phyloP scores from a whole-genome alignment of 1,140 invertebrate genomes.

The Drosophila murphyi region DNA sequence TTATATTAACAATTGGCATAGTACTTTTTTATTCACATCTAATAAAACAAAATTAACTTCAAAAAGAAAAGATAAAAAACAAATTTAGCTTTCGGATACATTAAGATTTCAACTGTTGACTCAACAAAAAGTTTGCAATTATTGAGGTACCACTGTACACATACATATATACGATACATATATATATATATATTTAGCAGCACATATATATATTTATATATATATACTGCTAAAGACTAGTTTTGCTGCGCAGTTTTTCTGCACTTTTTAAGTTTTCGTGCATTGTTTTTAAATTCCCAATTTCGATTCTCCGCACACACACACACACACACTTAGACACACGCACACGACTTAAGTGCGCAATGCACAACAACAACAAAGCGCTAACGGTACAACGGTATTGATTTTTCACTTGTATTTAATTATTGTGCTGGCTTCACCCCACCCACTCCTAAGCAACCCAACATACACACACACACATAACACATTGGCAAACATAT shows the following conservation, averaged over 20 bases:
- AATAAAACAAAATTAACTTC: too few species aligned
- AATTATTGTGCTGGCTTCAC: constrained; percentile 42
- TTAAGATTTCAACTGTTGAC: too few species aligned
- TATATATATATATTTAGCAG: neutral
- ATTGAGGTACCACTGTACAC: too few species aligned
- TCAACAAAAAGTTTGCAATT: too few species aligned
- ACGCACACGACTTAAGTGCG: constrained; percentile 26
- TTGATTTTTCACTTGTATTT: constrained; percentile 59
- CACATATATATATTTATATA: constrained; percentile 1
- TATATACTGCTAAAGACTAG: constrained; percentile 8
- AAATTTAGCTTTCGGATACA: too few species aligned
- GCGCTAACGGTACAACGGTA: constrained; percentile 50
- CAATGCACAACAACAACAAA: constrained; percentile 50
- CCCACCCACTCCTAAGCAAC: neutral
- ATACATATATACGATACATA: too few species aligned
- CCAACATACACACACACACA: neutral
- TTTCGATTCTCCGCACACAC: constrained; percentile 2
- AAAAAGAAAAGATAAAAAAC: too few species aligned
- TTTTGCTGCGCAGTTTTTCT: neutral
- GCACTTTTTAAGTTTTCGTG: neutral
- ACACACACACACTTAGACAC: constrained; percentile 3
- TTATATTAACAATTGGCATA: too few species aligned
- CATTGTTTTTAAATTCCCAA: neutral
- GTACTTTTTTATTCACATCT: too few species aligned
- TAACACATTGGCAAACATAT: constrained; percentile 5